phyloP scores from a whole-genome alignment of 2,888 invertebrate genomes.

The Sarcophaga carnaria region DNA sequence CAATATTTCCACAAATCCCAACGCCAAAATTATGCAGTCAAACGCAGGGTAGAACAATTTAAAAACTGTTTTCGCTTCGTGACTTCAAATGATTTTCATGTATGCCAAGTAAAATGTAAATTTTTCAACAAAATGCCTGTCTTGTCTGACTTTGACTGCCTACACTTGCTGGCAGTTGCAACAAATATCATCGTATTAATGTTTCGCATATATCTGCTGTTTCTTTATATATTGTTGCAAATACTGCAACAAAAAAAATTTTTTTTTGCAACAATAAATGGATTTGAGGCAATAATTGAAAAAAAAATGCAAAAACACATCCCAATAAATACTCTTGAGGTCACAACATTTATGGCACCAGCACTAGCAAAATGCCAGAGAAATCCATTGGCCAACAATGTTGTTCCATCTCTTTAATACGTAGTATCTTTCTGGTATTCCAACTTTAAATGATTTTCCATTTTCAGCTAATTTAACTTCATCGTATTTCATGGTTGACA shows the following conservation, averaged over 20 bases:
- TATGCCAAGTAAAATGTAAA: conserved; percentile 60
- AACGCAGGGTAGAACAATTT: neutral
- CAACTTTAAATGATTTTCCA: conserved; percentile 5
- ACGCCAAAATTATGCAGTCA: too few relatives aligned
- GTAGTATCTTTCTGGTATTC: neutral
- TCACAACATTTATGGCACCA: conserved; percentile 35
- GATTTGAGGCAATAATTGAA: neutral
- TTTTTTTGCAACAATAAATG: neutral
- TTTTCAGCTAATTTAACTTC: conserved; percentile 61
- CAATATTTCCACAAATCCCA: too few relatives aligned
- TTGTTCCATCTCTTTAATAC: conserved; percentile 21
- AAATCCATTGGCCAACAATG: conserved; percentile 59
- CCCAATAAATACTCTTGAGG: conserved; percentile 20
- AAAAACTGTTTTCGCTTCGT: conserved; percentile 33
- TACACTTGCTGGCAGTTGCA: conserved; percentile 33
- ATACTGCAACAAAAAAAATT: conserved; percentile 21
- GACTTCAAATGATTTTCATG: conserved; percentile 44
- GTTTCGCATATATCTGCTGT: neutral
- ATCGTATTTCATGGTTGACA: conserved; percentile 64
- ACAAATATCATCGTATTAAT: conserved; percentile 15
- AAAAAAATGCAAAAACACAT: neutral
- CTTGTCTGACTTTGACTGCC: conserved; percentile 34
- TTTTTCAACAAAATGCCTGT: conserved; percentile 63
- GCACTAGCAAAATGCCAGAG: conserved; percentile 39
- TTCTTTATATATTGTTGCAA: conserved; percentile 47